Conservation (phyloP, 2,797 vertebrate species). For the Anolis apletophallus region DNA sequence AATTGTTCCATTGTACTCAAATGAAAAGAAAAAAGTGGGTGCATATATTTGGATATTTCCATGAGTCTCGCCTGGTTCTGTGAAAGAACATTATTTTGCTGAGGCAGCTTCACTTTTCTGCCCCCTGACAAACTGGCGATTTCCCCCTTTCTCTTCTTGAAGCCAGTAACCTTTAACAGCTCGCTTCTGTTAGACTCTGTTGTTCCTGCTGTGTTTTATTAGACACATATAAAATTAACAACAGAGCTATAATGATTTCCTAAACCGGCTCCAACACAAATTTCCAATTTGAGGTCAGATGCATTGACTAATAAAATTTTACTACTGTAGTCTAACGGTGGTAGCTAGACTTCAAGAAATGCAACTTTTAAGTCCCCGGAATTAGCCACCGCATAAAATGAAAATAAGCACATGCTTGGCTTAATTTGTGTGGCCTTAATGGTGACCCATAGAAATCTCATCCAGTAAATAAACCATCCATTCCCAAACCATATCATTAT, state of each 20-base stretch:
- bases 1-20: neutral
- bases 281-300: conserved; percentile 95
- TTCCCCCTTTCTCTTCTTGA: conserved; percentile 14
- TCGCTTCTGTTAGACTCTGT: conserved; percentile 65
- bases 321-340: conserved; percentile 85
- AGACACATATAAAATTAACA: conserved; percentile 98
- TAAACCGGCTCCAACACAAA: conserved; percentile 89
- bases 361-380: conserved; percentile 76
- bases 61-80: neutral
- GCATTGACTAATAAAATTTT: conserved; percentile 93
- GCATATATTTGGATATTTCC: neutral
- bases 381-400: conserved; percentile 77
- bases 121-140: neutral
- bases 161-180: conserved; percentile 46
- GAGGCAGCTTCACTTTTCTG: neutral
- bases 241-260: conserved; percentile 88
- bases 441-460: neutral
- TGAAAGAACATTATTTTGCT: neutral
- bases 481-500: neutral
- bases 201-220: conserved; percentile 91
- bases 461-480: neutral
- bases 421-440: conserved; percentile 28
- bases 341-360: conserved; percentile 76
- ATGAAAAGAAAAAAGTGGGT: neutral
- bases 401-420: conserved; percentile 52